Percentiles rank a stretch among this genome's conserved stretches.
phyloP scores from a whole-genome alignment of 2,888 invertebrate genomes.

The Lasius platythorax region DNA sequence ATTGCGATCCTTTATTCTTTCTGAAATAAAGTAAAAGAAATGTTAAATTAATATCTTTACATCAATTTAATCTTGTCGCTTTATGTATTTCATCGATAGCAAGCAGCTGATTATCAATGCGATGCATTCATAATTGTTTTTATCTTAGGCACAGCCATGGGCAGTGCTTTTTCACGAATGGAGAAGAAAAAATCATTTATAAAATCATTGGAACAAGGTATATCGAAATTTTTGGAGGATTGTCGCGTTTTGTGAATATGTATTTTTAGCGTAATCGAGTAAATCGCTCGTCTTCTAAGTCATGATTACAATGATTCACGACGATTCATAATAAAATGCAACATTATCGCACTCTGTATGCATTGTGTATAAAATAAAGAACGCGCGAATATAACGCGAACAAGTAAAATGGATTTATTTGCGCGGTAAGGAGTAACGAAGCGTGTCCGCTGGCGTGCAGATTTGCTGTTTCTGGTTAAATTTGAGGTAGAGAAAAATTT shows the following conservation, averaged over 20 bases:
- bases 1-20: background rate
- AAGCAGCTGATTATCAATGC: constrained; percentile 19
- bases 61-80: background rate
- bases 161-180: constrained; percentile 33
- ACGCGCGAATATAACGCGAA: constrained; percentile 11
- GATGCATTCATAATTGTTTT: constrained; percentile 24
- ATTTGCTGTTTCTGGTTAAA: constrained; percentile 65
- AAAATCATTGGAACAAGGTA: background rate
- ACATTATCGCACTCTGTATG: background rate
- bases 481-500: constrained; percentile 79
- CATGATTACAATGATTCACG: background rate
- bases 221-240: constrained; percentile 6
- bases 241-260: constrained; percentile 6
- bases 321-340: background rate
- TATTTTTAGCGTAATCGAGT: background rate
- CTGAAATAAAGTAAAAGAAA: background rate
- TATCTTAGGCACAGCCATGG: constrained; percentile 35
- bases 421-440: constrained; percentile 33
- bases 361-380: constrained; percentile 27
- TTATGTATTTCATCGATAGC: constrained; percentile 33
- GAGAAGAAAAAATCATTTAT: background rate
- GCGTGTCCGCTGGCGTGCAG: constrained; percentile 40
- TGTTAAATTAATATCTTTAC: background rate
- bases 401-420: constrained; percentile 23
- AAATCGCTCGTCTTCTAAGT: background rate